Evolutionary conservation across 2,888 invertebrate species (phyloP), one percentile per base, ranked within the genome.

Genomic region (Ornithoptera alexandrae): DNA sequence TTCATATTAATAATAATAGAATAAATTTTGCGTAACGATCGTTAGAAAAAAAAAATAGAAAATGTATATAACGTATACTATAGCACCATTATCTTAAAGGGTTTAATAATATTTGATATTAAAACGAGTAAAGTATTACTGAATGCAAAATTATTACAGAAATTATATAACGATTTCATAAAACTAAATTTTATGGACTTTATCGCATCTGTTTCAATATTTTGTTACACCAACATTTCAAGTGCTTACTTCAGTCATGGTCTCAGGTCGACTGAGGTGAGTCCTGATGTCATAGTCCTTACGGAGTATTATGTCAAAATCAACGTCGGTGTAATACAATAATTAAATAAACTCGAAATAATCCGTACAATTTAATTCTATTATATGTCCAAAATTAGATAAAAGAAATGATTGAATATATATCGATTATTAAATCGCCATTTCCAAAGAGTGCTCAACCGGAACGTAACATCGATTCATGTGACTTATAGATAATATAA

Each of bases 371-470:
- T 46, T 12, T 46, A 15, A 12, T 46, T 15, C 12, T 46, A 15
- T 46, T 46, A 46, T 20, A 56, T 56, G 20, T 2, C 18, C n/a
- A 20, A 20, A n/a, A 56, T 56, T 56, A 56, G 7, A 56, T 56
- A 56, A 56, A 20, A 20, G 8, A 53, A 53, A 53, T 18, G 10
- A 56, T 20, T 56, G 10, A 6, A 4, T 56, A 56, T 1, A n/a
- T n/a, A 56, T 56, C n/a, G 46, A 42, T 22, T 46, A 30, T 59
- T 20, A 53, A 64, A 46, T 69, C 42, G 69, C 53, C 69, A 60
- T 61, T 61, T 58, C 53, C 62, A 66, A 62, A 20, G 61, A 53
- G 5, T 62, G 36, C 10, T 15, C 18, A n/a, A 61, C 18, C 36
- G 18, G n/a, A 39, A 10, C 10, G 15, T 12, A 15, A 46, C 46